Base-by-base conservation (phyloP, 2,113 vertebrate genomes). In the Zosterops pallidus region DNA sequence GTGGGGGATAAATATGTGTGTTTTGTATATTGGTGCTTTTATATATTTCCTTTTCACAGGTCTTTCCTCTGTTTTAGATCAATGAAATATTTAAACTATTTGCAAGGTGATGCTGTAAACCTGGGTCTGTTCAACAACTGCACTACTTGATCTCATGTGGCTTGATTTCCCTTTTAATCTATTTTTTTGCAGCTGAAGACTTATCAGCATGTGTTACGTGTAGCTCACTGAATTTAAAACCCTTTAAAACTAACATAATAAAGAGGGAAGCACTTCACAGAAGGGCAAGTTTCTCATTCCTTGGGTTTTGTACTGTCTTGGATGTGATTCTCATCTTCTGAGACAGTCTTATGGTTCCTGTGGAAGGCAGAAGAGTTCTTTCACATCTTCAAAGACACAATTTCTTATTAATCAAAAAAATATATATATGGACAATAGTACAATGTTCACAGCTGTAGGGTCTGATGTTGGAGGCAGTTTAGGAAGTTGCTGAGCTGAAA, bases 1-100 rank as follows among this genome's bases (percentile, higher is more conserved):
- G 14, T 46, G n/a, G 53, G 22, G 3, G 10, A 67, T 92, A 82
- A 46, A 29, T 87, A 31, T 35, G 13, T 47, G 15, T 53, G 14
- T 57, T 87, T 91, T 89, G 4, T 84, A 17, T 81, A 60, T 33
- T 44, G 15, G 8, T 91, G 13, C 14, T 83, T 74, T 74, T 44
- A 56, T 41, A 29, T 75, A 56, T 35, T 26, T 76, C 14, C 20
- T 93, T 92, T 95, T 92, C 62, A 64, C 47, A 74, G 57, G 29
- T 97, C 63, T 64, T 92, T 89, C 94, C 79, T 88, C 31, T 95
- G 44, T 92, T 95, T 90, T 95, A 94, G 77, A 96, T 68, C 83
- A 94, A 88, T 98, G 72, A 98, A 97, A 97, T 97, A 97, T 97
- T 97, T 97, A 96, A 63, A 86, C 59, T 80, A 47, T 88, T 96